Base-by-base conservation (phyloP, 2,888 invertebrate genomes). In the Lasioglossum lativentre region DNA sequence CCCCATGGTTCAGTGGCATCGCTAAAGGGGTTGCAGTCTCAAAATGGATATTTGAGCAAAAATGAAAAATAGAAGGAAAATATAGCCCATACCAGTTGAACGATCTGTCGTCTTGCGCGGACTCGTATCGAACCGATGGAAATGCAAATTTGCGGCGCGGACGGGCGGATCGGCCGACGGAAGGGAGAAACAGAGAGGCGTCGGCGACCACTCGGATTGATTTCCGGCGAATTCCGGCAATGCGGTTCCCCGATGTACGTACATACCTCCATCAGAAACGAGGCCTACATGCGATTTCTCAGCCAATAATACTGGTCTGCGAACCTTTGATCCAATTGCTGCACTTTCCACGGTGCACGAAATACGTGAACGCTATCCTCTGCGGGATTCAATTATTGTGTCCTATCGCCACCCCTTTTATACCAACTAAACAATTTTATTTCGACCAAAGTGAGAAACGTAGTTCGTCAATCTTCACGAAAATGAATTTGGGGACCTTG, bases 141-240 rank as follows among this genome's bases (percentile, higher is more conserved):
- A 83, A 81, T 86, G 89, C 82, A 86, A 86, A 89, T 89, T 76
- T 74, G 66, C 76, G 82, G 70, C 79, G 78, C 70, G 79, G 82
- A 66, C 84, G 27, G 82, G 72, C 30, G 63, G 72, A 79, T 23
- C 72, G 47, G 23, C 68, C 63, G 63, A 52, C 47, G 75, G 78
- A 66, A 75, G 75, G 74, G 74, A 75, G 77, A 75, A 27, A 73
- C 63, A 45, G 63, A 77, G 80, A 80, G 82, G 72, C 42, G 45
- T 70, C 77, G 78, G 78, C 75, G 66, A 80, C 73, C 86, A 80
- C 84, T 79, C 83, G 86, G 88, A 88, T 85, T 86, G 86, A 86
- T 88, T 89, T 88, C 88, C 78, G 73, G 82, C 70, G 73, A 80
- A 70, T 80, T 45, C 66, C 66, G 63, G 76, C 27, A 19, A 63